Conservation (phyloP, 1,140 invertebrate genomes). For the Solenopsis fugax region DNA sequence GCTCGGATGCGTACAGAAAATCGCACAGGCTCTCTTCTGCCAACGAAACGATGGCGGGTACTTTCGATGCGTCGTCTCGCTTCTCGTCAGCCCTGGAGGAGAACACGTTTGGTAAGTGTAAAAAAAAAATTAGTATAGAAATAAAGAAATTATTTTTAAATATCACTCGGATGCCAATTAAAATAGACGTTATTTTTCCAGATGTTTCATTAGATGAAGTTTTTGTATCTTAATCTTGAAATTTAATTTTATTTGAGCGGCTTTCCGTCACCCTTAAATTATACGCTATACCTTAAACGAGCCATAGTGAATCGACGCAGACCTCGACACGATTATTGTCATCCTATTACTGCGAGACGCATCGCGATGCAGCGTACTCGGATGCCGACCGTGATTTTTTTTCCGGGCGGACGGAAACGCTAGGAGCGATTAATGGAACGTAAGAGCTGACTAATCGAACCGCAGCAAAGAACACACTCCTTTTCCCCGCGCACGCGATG, state of each 20-base stretch:
- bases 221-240: neutral
- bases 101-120: slow-evolving; percentile 17
- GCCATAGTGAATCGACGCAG: slow-evolving; percentile 66
- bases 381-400: neutral
- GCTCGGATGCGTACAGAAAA: slow-evolving; percentile 81
- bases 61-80: slow-evolving; percentile 55
- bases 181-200: neutral
- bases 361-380: slow-evolving; percentile 25
- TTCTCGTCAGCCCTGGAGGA: slow-evolving; percentile 75
- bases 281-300: slow-evolving; percentile 70
- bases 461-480: slow-evolving; percentile 19
- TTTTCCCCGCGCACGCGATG: slow-evolving; percentile 62
- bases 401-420: slow-evolving; percentile 19
- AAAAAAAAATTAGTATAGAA: neutral
- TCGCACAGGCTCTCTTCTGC: slow-evolving; percentile 78
- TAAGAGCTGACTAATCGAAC: slow-evolving; percentile 70
- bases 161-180: neutral
- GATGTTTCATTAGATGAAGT: neutral
- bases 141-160: slow-evolving; percentile 31
- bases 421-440: slow-evolving; percentile 19
- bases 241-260: neutral
- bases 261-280: neutral
- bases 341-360: slow-evolving; percentile 51
- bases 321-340: slow-evolving; percentile 48
- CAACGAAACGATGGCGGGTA: slow-evolving; percentile 30